These are phyloP conservation scores for Notolepis coatsorum DNA, from an alignment of 2,797 vertebrate species.

Conservation along the genomic window DNA sequence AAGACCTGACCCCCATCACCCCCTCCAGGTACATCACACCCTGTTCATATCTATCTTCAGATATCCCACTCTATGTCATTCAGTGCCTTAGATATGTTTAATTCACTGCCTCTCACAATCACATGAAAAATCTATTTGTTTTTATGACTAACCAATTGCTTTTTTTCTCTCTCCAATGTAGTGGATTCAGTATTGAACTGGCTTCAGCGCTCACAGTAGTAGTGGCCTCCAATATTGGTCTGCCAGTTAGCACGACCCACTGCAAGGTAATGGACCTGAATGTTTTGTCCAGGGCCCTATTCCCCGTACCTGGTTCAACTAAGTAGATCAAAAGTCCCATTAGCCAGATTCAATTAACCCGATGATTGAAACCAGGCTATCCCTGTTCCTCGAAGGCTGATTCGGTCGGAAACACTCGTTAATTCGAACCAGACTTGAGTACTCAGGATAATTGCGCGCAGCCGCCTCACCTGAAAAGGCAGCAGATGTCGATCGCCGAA, in stretches of 20 bases:
- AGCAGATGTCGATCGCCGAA: no score
- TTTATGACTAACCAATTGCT: neutral
- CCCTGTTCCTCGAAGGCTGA: no score
- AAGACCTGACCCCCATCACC: slow-evolving; percentile 96
- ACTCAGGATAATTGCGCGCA: no score
- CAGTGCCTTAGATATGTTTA: neutral
- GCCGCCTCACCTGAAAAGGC: no score
- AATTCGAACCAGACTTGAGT: no score
- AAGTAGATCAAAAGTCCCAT: no score
- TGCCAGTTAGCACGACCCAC: slow-evolving; percentile 98
- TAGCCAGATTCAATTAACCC: neutral
- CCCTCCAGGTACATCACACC: slow-evolving; percentile 89
- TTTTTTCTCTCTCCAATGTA: slow-evolving; percentile 57
- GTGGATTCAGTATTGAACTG: slow-evolving; percentile 97
- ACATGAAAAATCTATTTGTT: neutral
- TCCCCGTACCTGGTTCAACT: no score
- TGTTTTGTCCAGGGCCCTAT: neutral
- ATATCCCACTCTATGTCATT: neutral
- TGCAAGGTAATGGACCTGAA: slow-evolving; percentile 87
- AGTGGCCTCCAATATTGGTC: slow-evolving; percentile 93
- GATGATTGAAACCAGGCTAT: neutral
- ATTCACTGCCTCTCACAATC: neutral
- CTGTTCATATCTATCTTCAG: neutral
- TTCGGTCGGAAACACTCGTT: no score
- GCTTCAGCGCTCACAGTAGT: slow-evolving; percentile 95